phyloP scores from a whole-genome alignment of 2,797 vertebrate species.

The Neosilurus mollespiculum region DNA sequence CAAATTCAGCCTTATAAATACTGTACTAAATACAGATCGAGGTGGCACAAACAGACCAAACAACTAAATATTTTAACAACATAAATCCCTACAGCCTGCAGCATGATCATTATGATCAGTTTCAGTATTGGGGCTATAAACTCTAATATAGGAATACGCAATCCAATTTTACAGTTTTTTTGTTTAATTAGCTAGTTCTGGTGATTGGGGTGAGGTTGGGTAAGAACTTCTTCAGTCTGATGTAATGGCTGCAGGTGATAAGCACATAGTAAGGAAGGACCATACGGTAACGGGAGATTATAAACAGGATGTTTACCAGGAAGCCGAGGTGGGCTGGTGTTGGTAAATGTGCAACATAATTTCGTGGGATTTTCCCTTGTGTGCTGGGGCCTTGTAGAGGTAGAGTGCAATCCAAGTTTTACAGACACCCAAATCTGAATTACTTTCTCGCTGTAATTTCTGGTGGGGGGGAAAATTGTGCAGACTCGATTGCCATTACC shows the following conservation, averaged over 20 bases:
- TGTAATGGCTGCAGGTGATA: slow-evolving; percentile 37
- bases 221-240: slow-evolving; percentile 27
- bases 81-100: not conserved
- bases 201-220: not conserved
- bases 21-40: too few species aligned
- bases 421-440: not conserved
- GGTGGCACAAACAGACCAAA: too few species aligned
- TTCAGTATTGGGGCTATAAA: not conserved
- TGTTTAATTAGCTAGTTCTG: slow-evolving; percentile 4
- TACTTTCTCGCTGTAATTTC: not conserved
- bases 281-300: not conserved
- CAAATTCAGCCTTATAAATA: not conserved
- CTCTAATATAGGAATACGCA: not conserved
- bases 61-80: not conserved
- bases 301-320: not conserved
- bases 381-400: not conserved
- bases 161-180: slow-evolving; percentile 2
- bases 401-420: not conserved
- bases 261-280: slow-evolving; percentile 38
- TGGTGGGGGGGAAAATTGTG: not conserved
- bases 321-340: not conserved
- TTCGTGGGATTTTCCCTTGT: too few species aligned
- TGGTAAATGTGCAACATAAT: slow-evolving; percentile 3
- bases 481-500: not conserved
- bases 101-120: not conserved